phyloP scores from a whole-genome alignment of 2,113 vertebrate species.

The Varanus salvator region DNA sequence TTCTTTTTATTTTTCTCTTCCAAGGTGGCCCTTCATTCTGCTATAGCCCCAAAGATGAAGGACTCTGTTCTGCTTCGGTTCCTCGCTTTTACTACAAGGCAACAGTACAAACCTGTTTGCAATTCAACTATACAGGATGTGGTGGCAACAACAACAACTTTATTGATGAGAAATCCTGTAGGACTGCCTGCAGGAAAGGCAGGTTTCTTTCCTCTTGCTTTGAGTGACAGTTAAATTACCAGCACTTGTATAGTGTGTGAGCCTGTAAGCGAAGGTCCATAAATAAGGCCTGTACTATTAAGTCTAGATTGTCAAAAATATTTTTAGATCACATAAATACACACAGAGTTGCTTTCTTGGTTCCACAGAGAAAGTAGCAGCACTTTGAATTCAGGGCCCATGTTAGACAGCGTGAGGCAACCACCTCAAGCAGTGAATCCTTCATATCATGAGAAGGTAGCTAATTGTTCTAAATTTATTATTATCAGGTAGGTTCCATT shows the following conservation, averaged over 20 bases:
- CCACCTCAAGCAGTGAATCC: no score
- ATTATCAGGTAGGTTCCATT: no score
- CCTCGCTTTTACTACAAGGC: conserved; percentile 89
- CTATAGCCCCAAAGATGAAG: conserved; percentile 84
- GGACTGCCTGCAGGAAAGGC: conserved; percentile 84
- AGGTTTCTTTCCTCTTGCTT: conserved; percentile 5
- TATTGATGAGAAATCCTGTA: conserved; percentile 77
- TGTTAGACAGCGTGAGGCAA: background rate
- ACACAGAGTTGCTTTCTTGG: background rate
- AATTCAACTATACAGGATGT: conserved; percentile 89
- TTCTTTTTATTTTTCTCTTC: background rate
- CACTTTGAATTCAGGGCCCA: background rate
- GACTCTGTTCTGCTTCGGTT: conserved; percentile 86
- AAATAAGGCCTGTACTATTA: background rate
- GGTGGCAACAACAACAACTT: conserved; percentile 96
- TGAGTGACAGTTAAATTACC: background rate
- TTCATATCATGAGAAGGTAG: no score
- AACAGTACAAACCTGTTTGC: conserved; percentile 79
- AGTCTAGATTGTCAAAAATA: background rate
- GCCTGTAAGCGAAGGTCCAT: background rate
- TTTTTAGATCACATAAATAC: no score
- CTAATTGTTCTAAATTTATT: no score
- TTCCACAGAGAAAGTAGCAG: background rate
- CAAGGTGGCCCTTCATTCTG: conserved; percentile 85
- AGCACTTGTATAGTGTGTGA: background rate